Evolutionary conservation across 2,888 invertebrate genomes (phyloP), one percentile per base, ranked within the genome.

Genomic region (Xanthia icteritia): DNA sequence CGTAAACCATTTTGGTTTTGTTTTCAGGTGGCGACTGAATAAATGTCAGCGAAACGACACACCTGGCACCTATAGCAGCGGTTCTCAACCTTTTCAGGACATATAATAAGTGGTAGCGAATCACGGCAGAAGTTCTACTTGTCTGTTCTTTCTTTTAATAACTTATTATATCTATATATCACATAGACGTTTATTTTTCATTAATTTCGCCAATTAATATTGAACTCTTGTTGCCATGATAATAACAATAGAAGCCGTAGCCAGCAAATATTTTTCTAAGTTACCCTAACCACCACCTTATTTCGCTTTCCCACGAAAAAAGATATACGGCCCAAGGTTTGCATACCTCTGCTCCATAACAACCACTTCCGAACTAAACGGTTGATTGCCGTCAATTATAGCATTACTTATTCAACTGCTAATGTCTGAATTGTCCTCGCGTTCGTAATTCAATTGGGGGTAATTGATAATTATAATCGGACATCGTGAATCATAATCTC

Each of bases 401-500:
- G 73, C 75, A 80, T 87, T 74, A 86, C 72, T 77, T 77, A 87
- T 84, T 86, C 79, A 84, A 73, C 69, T 70, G 61, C 79, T 85
- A 64, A 84, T 71, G 75, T 79, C 76, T 81, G 65, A 79, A 80
- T 82, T 73, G 85, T 81, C 85, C 61, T 76, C 66, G 72, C 58
- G 69, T 76, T 76, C 48, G 65, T 84, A 76, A 82, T 78, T 75
- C 83, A 85, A 85, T 87, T 85, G 73, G 66, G 76, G 76, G 69
- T 76, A 85, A 87, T 86, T 83, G 87, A 86, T 87, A 83, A 85
- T 77, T 83, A 71, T 85, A 79, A 87, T 87, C 86, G 79, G 85
- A 31, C 75, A 87, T 76, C 45, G 64, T 85, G 75, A 85, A 82
- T 83, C 83, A 83, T 86, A 85, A 31, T 80, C 80, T 71, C 56